A percentile compares a stretch with the other conserved stretches of the same genome.
phyloP scores from a whole-genome alignment of 2,113 vertebrate species.

The Melanerpes formicivorus region DNA sequence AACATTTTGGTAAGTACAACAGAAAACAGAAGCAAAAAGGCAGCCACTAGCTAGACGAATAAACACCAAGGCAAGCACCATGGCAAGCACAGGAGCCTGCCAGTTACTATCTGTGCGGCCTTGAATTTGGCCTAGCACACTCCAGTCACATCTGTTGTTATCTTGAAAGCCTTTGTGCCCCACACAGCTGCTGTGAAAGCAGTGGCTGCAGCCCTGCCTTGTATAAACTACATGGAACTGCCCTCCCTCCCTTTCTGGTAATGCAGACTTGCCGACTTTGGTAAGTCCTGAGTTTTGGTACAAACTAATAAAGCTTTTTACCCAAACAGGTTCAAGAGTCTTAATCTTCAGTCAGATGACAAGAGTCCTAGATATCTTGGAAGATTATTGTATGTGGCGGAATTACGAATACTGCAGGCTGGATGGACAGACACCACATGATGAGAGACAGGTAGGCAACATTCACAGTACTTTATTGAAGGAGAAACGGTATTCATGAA shows the following conservation, averaged over 20 bases:
- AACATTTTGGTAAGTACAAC: background rate
- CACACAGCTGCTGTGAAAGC: rapidly evolving
- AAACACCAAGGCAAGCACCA: background rate
- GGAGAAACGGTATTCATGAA: background rate
- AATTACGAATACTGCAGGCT: conserved; percentile 94
- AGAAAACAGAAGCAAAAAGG: background rate
- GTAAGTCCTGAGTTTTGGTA: background rate
- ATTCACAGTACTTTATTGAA: background rate
- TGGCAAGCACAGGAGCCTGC: background rate
- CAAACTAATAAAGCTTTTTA: background rate
- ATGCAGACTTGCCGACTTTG: background rate
- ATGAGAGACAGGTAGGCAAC: conserved; percentile 90
- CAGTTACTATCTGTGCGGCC: background rate
- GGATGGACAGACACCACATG: conserved; percentile 96
- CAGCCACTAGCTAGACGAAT: background rate
- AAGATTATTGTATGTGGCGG: conserved; percentile 99
- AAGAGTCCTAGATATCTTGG: conserved; percentile 95
- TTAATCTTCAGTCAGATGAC: conserved; percentile 99
- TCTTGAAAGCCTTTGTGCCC: background rate
- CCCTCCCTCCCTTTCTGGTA: background rate
- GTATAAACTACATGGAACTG: background rate
- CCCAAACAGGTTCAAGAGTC: conserved; percentile 87
- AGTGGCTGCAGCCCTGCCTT: background rate
- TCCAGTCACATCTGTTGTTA: background rate
- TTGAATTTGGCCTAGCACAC: rapidly evolving